Percentiles rank a stretch among this genome's conserved stretches.
Evolutionary conservation across 2,797 vertebrate genomes (phyloP).

Genomic region (Sparidentex hasta): DNA sequence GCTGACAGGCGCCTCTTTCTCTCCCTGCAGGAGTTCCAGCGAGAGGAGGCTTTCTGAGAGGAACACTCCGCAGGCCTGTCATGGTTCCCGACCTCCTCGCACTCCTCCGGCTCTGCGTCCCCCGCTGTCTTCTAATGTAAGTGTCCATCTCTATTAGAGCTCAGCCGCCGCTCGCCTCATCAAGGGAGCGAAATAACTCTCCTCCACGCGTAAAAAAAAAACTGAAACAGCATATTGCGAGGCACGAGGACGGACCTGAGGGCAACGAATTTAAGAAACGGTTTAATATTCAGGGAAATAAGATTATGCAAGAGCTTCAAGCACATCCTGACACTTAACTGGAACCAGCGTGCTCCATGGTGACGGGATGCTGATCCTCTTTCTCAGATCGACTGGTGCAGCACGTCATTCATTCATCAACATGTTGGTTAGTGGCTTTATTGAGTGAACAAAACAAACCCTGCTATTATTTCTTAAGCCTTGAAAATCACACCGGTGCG

Average conservation of each 20-base stretch:
- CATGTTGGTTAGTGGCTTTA: too few relatives aligned
- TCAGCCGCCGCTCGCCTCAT: not conserved
- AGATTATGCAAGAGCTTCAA: too few relatives aligned
- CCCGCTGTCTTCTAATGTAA: conserved; percentile 80
- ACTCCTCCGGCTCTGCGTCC: conserved; percentile 58
- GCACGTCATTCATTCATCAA: too few relatives aligned
- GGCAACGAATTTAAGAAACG: not conserved
- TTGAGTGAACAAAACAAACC: too few relatives aligned
- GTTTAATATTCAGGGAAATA: not conserved
- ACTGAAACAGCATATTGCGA: not conserved
- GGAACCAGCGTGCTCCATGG: too few relatives aligned
- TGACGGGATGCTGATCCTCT: too few relatives aligned
- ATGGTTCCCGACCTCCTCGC: conserved; percentile 61
- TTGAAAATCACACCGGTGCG: too few relatives aligned
- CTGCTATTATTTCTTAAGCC: too few relatives aligned
- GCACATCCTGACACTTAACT: too few relatives aligned
- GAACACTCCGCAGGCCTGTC: conserved; percentile 56
- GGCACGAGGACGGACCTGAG: not conserved
- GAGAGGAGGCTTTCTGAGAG: conserved; percentile 57
- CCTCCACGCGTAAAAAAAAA: not conserved
- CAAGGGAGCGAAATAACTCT: not conserved
- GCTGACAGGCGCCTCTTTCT: conserved; percentile 27
- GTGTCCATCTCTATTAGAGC: conserved; percentile 17
- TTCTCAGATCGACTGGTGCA: too few relatives aligned
- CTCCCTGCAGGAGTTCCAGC: conserved; percentile 50